Conservation (phyloP, 2,113 vertebrate genomes). For the Aegotheles bennettii region DNA sequence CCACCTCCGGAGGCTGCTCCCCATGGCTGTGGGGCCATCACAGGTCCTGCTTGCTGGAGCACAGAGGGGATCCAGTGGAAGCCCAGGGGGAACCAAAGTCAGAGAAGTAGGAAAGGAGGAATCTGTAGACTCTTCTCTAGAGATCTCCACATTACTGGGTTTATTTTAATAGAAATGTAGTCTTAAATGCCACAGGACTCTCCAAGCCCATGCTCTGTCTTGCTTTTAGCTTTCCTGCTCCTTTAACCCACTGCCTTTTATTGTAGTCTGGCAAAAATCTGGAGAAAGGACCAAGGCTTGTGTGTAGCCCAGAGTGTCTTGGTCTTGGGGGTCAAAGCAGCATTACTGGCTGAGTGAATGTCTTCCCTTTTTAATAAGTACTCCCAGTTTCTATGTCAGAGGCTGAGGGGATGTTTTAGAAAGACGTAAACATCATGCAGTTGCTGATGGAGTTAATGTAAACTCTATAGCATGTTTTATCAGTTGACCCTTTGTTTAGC, state of each 20-base stretch:
- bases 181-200: neutral
- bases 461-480: constrained; percentile 51
- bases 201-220: neutral
- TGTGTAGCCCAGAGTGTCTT: neutral
- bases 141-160: neutral
- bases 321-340: neutral
- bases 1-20: rapidly evolving
- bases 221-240: neutral
- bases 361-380: neutral
- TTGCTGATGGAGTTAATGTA: constrained; percentile 35
- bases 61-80: neutral
- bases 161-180: neutral
- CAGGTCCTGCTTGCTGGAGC: neutral
- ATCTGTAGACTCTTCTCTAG: neutral
- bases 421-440: constrained; percentile 26
- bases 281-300: neutral
- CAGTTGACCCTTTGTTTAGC: constrained; percentile 42
- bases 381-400: neutral
- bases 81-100: neutral
- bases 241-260: neutral
- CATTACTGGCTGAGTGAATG: neutral
- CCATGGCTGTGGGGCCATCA: rapidly evolving
- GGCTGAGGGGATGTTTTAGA: constrained; percentile 3
- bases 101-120: neutral
- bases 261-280: neutral